phyloP scores from a whole-genome alignment of 2,797 vertebrate species.

The Platyrinchus mystaceus region DNA sequence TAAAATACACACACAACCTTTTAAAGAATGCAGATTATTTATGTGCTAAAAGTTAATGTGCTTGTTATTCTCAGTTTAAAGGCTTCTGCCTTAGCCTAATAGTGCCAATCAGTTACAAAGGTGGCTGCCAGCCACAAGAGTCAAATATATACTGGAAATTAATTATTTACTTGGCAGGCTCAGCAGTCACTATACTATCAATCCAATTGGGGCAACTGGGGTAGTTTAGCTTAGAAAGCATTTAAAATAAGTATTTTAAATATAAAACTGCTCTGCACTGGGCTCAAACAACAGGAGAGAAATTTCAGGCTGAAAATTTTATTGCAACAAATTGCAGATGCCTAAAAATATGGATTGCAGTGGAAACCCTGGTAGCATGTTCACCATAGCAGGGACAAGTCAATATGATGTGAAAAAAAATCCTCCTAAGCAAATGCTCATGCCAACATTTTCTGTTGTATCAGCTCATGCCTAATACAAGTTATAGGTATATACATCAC shows the following conservation, averaged over 20 bases:
- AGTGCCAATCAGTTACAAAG: constrained; percentile 1
- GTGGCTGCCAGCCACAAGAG: constrained; percentile 7
- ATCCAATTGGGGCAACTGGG: not conserved
- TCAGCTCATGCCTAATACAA: not conserved
- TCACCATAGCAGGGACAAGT: not conserved
- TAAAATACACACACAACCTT: not conserved
- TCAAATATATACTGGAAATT: constrained; percentile 25
- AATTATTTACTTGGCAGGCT: constrained; percentile 49
- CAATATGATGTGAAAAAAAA: not conserved
- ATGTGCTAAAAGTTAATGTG: not conserved
- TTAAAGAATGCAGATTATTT: constrained; percentile 1
- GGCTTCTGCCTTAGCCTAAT: not conserved
- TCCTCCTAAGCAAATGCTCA: not conserved
- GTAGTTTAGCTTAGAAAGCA: not conserved
- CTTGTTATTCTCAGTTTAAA: constrained; percentile 20
- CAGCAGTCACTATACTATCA: constrained; percentile 16
- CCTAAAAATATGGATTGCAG: not conserved
- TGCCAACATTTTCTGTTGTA: not conserved
- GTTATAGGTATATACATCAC: not conserved
- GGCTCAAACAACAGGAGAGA: not conserved
- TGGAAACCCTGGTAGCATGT: not conserved
- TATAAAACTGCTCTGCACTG: not conserved
- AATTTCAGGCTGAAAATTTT: not conserved
- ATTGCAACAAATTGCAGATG: not conserved
- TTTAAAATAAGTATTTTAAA: constrained; percentile 15